These are phyloP conservation scores for Pseudomyrmex flavicornis DNA, from an alignment of 1,140 invertebrate genomes.

Conservation along the genomic window DNA sequence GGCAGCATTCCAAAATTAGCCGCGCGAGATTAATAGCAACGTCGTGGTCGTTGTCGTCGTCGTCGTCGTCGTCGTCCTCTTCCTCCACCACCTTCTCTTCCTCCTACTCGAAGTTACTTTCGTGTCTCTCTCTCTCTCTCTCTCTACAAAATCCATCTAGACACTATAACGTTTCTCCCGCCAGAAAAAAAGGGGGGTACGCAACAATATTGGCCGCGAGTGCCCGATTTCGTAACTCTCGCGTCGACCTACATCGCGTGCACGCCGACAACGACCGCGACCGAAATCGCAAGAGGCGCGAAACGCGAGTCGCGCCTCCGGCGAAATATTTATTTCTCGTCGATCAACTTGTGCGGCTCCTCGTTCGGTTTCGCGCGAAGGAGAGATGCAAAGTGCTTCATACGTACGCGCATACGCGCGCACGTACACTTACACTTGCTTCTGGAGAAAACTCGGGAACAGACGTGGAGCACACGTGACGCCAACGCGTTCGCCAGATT, in stretches of 20 bases:
- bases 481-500: constrained; percentile 47
- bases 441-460: constrained; percentile 4
- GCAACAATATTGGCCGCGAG: constrained; percentile 57
- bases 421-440: not conserved
- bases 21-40: constrained; percentile 53
- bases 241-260: constrained; percentile 37
- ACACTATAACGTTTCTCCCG: constrained; percentile 17
- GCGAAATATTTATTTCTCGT: constrained; percentile 21
- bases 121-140: constrained; percentile 27
- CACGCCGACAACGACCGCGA: constrained; percentile 27
- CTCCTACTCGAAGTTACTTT: not conserved
- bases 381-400: not conserved
- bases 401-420: too few species aligned
- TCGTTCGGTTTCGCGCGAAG: not conserved
- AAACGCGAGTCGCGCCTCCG: constrained; percentile 5
- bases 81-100: too few species aligned
- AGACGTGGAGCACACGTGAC: constrained; percentile 5
- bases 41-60: constrained; percentile 35
- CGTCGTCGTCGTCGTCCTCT: constrained; percentile 11
- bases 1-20: constrained; percentile 60
- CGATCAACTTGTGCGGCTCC: not conserved
- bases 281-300: constrained; percentile 17
- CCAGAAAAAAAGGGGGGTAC: constrained; percentile 19
- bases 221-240: constrained; percentile 38
- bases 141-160: not conserved